These are phyloP conservation scores for Sebastes oblongus DNA, from an alignment of 2,797 vertebrate genomes.

Conservation along the genomic window DNA sequence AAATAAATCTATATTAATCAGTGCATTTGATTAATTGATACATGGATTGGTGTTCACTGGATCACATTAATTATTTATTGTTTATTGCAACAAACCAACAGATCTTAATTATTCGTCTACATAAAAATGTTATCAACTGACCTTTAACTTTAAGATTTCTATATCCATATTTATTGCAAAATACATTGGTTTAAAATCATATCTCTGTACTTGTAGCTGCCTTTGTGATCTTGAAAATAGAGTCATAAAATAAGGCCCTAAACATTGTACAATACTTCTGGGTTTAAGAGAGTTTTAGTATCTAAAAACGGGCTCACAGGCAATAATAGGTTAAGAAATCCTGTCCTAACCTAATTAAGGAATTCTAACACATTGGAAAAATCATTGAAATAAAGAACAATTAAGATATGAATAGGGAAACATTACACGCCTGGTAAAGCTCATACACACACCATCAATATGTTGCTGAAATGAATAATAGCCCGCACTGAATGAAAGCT, in stretches of 20 bases:
- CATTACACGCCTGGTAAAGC: conserved; percentile 12
- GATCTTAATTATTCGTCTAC: background rate
- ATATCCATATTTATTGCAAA: background rate
- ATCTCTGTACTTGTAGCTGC: background rate
- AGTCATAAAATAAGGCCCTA: no score
- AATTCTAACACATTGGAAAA: background rate
- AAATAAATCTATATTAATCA: background rate
- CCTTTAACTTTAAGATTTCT: no score
- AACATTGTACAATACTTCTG: background rate
- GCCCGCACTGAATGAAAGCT: conserved; percentile 46
- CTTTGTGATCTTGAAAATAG: background rate
- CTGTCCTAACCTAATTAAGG: background rate
- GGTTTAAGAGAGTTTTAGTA: background rate
- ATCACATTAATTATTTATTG: background rate
- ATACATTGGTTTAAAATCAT: background rate
- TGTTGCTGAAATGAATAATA: conserved; percentile 67
- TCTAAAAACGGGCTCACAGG: background rate
- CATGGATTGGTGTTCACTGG: background rate
- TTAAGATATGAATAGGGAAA: conserved; percentile 11
- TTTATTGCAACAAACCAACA: background rate
- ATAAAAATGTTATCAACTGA: no score
- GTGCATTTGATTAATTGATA: background rate
- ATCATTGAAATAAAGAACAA: conserved; percentile 15
- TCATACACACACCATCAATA: conserved; percentile 32
- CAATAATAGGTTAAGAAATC: background rate